A percentile compares a stretch with the other conserved stretches of the same genome.
Evolutionary conservation across 1,140 invertebrate genomes (phyloP).

Genomic region (Acromyrmex echinatior): DNA sequence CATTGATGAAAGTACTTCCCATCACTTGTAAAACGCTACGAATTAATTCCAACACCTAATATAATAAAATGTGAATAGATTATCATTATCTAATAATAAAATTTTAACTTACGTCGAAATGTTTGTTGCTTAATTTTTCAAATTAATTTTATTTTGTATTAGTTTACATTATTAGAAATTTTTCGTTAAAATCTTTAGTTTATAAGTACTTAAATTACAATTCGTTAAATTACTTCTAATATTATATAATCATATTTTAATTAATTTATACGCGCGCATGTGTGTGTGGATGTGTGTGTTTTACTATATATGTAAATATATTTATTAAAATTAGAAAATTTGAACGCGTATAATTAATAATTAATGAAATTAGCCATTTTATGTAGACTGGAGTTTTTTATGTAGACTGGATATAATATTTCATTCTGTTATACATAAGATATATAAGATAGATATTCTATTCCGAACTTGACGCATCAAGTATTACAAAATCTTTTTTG

Average conservation of each 20-base stretch:
- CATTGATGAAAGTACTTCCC: too few relatives aligned
- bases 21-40: too few relatives aligned
- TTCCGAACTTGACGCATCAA: background rate
- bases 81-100: background rate
- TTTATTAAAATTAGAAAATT: background rate
- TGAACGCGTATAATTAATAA: background rate
- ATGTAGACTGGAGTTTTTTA: background rate
- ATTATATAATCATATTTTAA: background rate
- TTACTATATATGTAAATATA: background rate
- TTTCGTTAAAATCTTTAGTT: background rate
- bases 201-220: background rate
- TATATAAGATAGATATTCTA: background rate
- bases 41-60: too few relatives aligned
- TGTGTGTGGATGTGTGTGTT: too few relatives aligned
- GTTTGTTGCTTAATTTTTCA: background rate
- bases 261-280: background rate
- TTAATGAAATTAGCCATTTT: background rate
- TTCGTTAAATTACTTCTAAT: background rate
- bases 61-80: background rate
- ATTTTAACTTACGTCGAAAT: background rate
- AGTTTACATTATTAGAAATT: constrained; percentile 13
- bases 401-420: background rate
- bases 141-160: background rate
- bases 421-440: background rate
- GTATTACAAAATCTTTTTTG: background rate